Conservation (phyloP, 2,113 vertebrate species). For the Pao palembangensis region DNA sequence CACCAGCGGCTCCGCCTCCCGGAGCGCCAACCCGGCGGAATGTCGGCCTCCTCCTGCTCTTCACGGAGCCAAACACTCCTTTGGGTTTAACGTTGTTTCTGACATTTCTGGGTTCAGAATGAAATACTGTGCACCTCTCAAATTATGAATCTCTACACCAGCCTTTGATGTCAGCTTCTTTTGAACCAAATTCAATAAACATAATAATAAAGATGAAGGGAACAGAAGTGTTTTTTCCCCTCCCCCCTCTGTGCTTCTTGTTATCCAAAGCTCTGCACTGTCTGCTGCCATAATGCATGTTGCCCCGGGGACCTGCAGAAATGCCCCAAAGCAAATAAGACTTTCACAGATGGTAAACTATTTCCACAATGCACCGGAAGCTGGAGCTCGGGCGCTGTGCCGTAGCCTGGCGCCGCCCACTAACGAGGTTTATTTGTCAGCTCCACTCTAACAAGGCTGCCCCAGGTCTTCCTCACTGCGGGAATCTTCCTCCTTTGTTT, state of each 20-base stretch:
- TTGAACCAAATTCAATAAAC: slow-evolving; percentile 77
- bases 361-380: slow-evolving; percentile 29
- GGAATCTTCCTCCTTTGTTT: slow-evolving; percentile 4
- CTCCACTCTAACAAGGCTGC: slow-evolving; percentile 6
- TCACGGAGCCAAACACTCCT: slow-evolving; percentile 34
- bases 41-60: slow-evolving; percentile 1
- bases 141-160: slow-evolving; percentile 66
- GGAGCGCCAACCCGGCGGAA: too few species aligned
- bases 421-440: slow-evolving; percentile 33
- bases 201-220: slow-evolving; percentile 74
- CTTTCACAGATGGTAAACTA: slow-evolving; percentile 51
- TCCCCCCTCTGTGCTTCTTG: slow-evolving; percentile 37
- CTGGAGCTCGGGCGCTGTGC: slow-evolving; percentile 16
- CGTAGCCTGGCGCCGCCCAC: slow-evolving; percentile 45
- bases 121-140: slow-evolving; percentile 62
- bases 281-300: slow-evolving; percentile 14
- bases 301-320: slow-evolving; percentile 34
- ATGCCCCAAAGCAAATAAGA: slow-evolving; percentile 68
- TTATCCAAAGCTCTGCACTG: slow-evolving; percentile 40
- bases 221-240: slow-evolving; percentile 59
- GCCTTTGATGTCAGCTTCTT: slow-evolving; percentile 75
- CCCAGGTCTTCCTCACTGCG: neutral
- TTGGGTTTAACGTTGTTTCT: slow-evolving; percentile 61
- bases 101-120: slow-evolving; percentile 57
- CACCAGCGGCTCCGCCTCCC: too few species aligned